A percentile compares a stretch with the other conserved stretches of the same genome.
These are phyloP conservation scores for Rhagonycha lutea DNA, from an alignment of 2,888 invertebrate species.

Conservation along the genomic window DNA sequence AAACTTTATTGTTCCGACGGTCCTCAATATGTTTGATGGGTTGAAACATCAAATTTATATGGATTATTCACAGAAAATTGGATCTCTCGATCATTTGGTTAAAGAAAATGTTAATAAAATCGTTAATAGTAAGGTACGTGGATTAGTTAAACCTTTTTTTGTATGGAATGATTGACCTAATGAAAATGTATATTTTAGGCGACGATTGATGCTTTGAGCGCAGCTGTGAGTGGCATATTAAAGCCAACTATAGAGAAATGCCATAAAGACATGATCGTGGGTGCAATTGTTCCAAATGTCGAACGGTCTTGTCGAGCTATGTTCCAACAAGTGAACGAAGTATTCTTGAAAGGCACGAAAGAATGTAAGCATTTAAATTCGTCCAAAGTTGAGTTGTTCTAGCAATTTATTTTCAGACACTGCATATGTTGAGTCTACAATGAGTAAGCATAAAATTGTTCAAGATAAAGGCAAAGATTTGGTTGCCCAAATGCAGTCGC, in stretches of 20 bases:
- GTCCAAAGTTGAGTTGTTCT: neutral
- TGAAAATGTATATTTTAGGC: conserved; percentile 56
- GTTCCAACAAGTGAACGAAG: conserved; percentile 87
- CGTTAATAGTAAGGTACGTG: conserved; percentile 75
- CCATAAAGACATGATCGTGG: conserved; percentile 77
- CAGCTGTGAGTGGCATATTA: conserved; percentile 69
- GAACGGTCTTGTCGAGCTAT: conserved; percentile 85
- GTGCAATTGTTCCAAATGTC: conserved; percentile 80
- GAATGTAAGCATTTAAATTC: conserved; percentile 72
- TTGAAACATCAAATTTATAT: conserved; percentile 74
- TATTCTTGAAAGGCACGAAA: conserved; percentile 85
- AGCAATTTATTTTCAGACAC: conserved; percentile 45
- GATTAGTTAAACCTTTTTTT: neutral
- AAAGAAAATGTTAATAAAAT: conserved; percentile 81
- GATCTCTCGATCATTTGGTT: conserved; percentile 73
- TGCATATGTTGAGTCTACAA: conserved; percentile 53
- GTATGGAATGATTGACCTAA: neutral
- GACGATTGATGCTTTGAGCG: conserved; percentile 75
- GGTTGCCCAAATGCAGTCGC: conserved; percentile 51
- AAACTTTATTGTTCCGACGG: conserved; percentile 58
- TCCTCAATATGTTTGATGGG: conserved; percentile 72
- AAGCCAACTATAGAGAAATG: conserved; percentile 75
- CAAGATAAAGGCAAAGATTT: conserved; percentile 55
- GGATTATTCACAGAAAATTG: conserved; percentile 74
- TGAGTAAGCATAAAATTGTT: conserved; percentile 53